phyloP scores from a whole-genome alignment of 2,113 vertebrate species.

The Coracopsis vasa region DNA sequence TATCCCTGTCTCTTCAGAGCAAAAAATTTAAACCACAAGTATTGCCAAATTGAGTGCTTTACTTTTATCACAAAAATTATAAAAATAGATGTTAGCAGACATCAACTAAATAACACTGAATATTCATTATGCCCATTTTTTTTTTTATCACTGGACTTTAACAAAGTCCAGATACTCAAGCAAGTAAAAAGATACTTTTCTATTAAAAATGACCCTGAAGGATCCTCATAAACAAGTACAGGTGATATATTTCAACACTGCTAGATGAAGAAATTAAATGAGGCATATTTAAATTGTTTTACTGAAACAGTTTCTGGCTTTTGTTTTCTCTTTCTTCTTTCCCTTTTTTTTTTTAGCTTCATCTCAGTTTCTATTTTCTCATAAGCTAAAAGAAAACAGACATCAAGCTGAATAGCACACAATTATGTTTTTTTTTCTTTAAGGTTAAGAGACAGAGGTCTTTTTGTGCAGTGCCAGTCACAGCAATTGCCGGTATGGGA shows the following conservation, averaged over 20 bases:
- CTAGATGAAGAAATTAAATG: background rate
- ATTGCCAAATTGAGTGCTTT: background rate
- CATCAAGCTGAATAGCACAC: background rate
- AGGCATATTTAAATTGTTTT: background rate
- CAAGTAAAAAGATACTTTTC: background rate
- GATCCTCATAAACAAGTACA: background rate
- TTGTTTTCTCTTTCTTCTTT: background rate
- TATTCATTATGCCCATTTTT: background rate
- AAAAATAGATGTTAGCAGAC: background rate
- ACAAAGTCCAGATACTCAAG: background rate
- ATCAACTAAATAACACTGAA: background rate
- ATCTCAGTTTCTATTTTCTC: background rate
- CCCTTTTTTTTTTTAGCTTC: background rate
- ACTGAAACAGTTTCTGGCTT: background rate
- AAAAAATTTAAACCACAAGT: background rate
- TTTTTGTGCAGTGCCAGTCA: background rate
- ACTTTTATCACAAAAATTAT: background rate
- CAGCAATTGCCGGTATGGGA: background rate
- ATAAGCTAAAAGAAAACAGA: background rate
- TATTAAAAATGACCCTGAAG: background rate
- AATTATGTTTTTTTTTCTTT: background rate
- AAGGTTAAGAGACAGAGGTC: background rate
- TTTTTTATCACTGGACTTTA: background rate
- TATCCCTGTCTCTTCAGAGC: background rate
- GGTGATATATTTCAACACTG: background rate